A percentile compares a stretch with the other conserved stretches of the same genome.
These are phyloP conservation scores for Podotricha telesiphe DNA, from an alignment of 2,888 invertebrate genomes.

Conservation along the genomic window DNA sequence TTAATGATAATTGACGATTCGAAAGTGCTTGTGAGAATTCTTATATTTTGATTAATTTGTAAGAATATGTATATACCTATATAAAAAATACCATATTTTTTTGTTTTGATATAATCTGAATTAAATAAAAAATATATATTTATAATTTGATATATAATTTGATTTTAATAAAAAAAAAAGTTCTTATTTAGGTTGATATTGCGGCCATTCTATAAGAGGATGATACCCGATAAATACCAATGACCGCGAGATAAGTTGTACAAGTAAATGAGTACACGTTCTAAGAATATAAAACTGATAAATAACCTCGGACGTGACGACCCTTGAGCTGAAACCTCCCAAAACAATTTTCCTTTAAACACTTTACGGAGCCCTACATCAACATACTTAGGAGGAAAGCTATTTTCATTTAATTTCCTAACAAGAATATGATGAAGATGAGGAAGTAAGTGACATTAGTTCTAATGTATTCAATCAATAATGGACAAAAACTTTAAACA, in stretches of 20 bases:
- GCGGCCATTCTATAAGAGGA: background rate
- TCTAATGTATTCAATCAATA: slow-evolving; percentile 23
- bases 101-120: too few relatives aligned
- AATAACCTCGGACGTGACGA: slow-evolving; percentile 66
- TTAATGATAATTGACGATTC: too few relatives aligned
- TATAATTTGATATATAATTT: background rate
- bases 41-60: too few relatives aligned
- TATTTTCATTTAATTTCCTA: slow-evolving; percentile 6
- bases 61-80: too few relatives aligned
- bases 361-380: background rate
- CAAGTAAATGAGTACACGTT: slow-evolving; percentile 31
- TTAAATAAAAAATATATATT: too few relatives aligned
- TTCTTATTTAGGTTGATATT: background rate
- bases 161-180: background rate
- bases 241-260: slow-evolving; percentile 29
- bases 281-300: slow-evolving; percentile 45
- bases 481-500: slow-evolving; percentile 18
- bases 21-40: too few relatives aligned
- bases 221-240: slow-evolving; percentile 17
- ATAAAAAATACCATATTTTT: too few relatives aligned
- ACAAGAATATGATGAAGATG: slow-evolving; percentile 8
- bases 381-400: slow-evolving; percentile 9
- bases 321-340: slow-evolving; percentile 62
- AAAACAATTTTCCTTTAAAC: slow-evolving; percentile 52
- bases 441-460: slow-evolving; percentile 30